These are phyloP conservation scores for Origma solitaria DNA, from an alignment of 2,113 vertebrate genomes.

Conservation along the genomic window DNA sequence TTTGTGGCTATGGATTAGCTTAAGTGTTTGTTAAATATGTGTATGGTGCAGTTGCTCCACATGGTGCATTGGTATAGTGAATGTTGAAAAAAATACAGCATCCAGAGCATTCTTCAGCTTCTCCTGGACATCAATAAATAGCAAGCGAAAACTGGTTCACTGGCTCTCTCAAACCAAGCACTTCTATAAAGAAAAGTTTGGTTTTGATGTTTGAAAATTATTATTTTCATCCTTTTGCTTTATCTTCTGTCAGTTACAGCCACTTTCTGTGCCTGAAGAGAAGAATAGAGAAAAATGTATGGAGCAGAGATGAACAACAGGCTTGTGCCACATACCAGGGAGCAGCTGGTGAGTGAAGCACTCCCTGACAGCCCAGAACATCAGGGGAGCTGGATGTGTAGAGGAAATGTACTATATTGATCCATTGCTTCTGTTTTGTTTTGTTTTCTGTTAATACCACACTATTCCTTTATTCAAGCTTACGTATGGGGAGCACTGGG, in stretches of 20 bases:
- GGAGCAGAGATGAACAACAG: neutral
- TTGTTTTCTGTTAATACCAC: neutral
- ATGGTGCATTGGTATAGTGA: neutral
- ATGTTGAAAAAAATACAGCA: neutral
- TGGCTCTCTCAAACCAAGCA: neutral
- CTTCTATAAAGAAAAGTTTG: neutral
- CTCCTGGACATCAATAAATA: neutral
- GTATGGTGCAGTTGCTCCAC: neutral
- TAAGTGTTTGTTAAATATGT: neutral
- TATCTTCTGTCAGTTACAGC: neutral
- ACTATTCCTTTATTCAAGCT: neutral
- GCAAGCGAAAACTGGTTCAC: neutral
- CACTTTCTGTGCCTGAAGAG: neutral
- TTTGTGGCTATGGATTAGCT: neutral
- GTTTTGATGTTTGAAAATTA: neutral
- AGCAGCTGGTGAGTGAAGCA: neutral
- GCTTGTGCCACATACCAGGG: neutral
- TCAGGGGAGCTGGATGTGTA: neutral
- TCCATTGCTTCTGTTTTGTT: neutral
- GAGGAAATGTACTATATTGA: neutral
- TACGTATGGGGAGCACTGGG: neutral
- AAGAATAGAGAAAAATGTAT: neutral
- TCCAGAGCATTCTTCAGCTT: neutral
- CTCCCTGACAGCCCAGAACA: neutral
- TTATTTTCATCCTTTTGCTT: neutral